Percentiles rank a stretch among this genome's conserved stretches.
phyloP scores from a whole-genome alignment of 2,797 vertebrate species.

The Chloroceryle inda region DNA sequence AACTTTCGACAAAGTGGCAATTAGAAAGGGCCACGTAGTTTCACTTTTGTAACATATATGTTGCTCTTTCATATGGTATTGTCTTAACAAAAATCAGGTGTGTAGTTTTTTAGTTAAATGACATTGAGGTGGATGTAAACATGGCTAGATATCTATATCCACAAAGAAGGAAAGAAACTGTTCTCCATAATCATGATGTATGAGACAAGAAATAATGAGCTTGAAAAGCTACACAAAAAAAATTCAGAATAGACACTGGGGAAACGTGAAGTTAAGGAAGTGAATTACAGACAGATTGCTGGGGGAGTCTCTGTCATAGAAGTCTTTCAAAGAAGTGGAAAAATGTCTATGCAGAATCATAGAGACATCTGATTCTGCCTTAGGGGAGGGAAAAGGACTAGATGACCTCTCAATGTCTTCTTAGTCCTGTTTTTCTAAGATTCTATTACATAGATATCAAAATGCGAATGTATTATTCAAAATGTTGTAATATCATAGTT shows the following conservation, averaged over 20 bases:
- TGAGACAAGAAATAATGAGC: neutral
- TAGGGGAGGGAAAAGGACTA: neutral
- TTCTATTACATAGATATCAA: neutral
- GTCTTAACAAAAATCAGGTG: neutral
- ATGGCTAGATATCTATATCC: neutral
- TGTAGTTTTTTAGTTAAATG: neutral
- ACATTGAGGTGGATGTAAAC: neutral
- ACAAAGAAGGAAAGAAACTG: neutral
- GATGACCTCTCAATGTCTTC: neutral
- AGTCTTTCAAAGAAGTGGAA: neutral
- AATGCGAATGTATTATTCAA: conserved; percentile 12
- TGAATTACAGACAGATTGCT: neutral
- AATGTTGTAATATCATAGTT: neutral
- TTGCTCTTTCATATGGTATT: neutral
- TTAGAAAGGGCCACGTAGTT: neutral
- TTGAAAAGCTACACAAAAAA: neutral
- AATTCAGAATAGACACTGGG: neutral
- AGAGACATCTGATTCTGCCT: neutral
- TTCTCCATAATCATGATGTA: neutral
- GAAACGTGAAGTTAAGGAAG: neutral
- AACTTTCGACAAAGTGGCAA: neutral
- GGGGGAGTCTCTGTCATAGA: neutral
- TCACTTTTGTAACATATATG: neutral
- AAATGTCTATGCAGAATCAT: neutral
- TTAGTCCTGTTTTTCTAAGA: neutral